Percentiles rank a stretch among this genome's conserved stretches.
Conservation (phyloP, 37 sponge, comb jelly and placozoan species). For the Mnemiopsis leidyi region DNA sequence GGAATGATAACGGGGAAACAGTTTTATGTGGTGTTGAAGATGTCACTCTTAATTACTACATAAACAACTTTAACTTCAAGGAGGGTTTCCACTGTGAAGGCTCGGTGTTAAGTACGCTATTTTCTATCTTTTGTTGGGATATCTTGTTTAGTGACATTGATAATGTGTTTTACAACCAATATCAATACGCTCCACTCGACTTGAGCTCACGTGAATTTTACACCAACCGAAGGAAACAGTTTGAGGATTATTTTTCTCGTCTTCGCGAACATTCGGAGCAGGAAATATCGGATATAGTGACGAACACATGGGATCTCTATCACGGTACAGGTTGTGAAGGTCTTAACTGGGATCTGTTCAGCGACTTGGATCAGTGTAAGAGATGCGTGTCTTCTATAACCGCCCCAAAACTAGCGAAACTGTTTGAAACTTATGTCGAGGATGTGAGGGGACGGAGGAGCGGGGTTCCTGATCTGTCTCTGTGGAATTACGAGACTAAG, state of each 20-base stretch:
- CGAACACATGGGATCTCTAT: neutral
- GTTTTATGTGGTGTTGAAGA: conserved; percentile 44
- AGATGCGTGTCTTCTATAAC: neutral
- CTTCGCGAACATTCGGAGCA: neutral
- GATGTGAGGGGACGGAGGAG: neutral
- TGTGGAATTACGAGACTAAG: conserved; percentile 19
- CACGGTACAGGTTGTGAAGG: neutral
- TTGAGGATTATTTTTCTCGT: neutral
- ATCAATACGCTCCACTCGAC: conserved; percentile 24
- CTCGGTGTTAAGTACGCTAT: neutral
- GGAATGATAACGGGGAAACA: neutral
- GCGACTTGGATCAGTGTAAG: neutral
- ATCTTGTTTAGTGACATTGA: conserved; percentile 43
- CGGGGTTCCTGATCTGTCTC: conserved; percentile 16
- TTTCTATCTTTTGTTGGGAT: conserved; percentile 56
- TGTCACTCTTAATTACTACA: neutral
- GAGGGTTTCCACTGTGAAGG: conserved; percentile 62
- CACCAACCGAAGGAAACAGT: neutral
- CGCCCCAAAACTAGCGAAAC: neutral
- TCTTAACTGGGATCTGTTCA: conserved; percentile 8
- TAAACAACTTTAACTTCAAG: neutral
- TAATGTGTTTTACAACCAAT: conserved; percentile 58
- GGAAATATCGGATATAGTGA: neutral
- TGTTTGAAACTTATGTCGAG: neutral
- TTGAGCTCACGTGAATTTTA: conserved; percentile 15